These are phyloP conservation scores for Lepeophtheirus nordmannii DNA, from an alignment of 2,888 invertebrate species.

Conservation along the genomic window DNA sequence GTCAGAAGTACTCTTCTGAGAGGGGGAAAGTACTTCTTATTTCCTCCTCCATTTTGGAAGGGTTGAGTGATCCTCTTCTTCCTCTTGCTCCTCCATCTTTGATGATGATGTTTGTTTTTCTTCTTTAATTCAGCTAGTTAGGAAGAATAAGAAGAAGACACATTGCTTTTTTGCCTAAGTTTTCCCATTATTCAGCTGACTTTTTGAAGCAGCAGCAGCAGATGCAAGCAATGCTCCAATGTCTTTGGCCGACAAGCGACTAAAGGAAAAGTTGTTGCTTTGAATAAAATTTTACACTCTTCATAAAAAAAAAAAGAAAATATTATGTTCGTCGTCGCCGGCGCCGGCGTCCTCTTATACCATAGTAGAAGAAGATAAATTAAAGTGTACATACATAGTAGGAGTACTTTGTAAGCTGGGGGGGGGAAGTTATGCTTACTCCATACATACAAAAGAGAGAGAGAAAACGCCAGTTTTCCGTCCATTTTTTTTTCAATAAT, in stretches of 20 bases:
- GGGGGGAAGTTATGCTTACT: not conserved
- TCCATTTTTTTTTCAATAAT: no score
- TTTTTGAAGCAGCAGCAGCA: not conserved
- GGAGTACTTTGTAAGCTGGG: not conserved
- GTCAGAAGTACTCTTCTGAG: no score
- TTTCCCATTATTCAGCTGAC: no score
- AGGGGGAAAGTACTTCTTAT: no score
- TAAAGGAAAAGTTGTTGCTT: constrained; percentile 1
- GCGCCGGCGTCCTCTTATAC: no score
- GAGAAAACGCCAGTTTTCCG: constrained; percentile 7
- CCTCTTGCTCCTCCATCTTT: no score
- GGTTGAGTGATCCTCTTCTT: no score
- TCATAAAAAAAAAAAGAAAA: not conserved
- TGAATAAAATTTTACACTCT: not conserved
- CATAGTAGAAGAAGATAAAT: not conserved
- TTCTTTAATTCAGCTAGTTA: no score
- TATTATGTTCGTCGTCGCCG: not conserved
- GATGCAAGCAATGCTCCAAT: constrained; percentile 4
- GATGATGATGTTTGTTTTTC: no score
- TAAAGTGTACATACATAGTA: not conserved
- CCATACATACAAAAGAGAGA: not conserved
- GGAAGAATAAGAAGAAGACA: no score
- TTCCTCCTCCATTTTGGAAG: no score
- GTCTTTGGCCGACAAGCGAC: constrained; percentile 3
- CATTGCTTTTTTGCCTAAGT: no score